Conservation (phyloP, 1,140 invertebrate genomes). For the Philopotamus ludificatus region DNA sequence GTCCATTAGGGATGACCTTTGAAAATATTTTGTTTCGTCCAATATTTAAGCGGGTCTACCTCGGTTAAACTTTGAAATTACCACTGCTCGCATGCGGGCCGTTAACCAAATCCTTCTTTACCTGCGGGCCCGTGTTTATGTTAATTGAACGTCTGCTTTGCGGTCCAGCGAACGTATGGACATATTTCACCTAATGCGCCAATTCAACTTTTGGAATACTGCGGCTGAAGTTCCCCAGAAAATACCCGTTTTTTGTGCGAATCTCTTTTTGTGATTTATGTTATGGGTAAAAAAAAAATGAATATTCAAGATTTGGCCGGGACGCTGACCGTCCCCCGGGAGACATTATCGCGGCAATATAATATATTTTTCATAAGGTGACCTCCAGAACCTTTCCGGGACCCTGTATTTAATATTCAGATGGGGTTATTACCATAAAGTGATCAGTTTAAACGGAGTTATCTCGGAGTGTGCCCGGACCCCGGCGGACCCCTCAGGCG, state of each 20-base stretch:
- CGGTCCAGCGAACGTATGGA: neutral
- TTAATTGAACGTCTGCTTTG: slow-evolving; percentile 6
- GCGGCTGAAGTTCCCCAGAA: too few relatives aligned
- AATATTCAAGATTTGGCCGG: too few relatives aligned
- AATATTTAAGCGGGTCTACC: neutral
- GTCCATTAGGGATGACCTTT: slow-evolving; percentile 3
- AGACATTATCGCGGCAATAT: neutral
- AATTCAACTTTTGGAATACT: too few relatives aligned
- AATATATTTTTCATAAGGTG: neutral
- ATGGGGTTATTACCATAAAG: slow-evolving; percentile 26
- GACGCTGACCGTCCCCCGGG: too few relatives aligned
- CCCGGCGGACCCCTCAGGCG: neutral
- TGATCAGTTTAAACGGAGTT: slow-evolving; percentile 30
- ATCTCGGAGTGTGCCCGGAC: slow-evolving; percentile 11
- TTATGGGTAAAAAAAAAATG: too few relatives aligned
- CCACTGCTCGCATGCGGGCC: neutral
- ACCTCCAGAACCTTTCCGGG: slow-evolving; percentile 3
- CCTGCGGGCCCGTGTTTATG: slow-evolving; percentile 11
- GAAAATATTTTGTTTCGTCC: neutral
- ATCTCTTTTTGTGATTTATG: too few relatives aligned
- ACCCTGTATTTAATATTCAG: slow-evolving; percentile 18
- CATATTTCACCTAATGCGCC: neutral
- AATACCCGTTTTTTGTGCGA: too few relatives aligned
- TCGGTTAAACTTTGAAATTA: slow-evolving; percentile 7
- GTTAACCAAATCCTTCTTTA: slow-evolving; percentile 1